phyloP scores from a whole-genome alignment of 2,113 vertebrate species.

The Ailurus styani region DNA sequence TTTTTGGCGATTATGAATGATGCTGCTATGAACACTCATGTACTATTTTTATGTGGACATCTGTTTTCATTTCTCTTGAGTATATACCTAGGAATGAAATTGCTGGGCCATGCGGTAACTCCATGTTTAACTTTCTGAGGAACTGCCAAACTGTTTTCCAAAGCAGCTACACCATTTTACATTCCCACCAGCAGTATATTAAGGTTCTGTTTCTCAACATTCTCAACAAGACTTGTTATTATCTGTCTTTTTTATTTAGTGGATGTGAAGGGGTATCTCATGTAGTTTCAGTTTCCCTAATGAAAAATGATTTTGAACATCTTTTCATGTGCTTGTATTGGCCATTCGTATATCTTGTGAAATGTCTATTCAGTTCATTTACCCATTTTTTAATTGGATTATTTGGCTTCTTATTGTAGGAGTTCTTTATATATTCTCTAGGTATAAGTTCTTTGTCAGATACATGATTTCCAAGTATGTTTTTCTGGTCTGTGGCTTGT shows the following conservation, averaged over 20 bases:
- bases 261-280: neutral
- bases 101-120: neutral
- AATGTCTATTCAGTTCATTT: neutral
- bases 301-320: neutral
- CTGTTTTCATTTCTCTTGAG: slow-evolving; percentile 25
- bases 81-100: neutral
- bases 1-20: neutral
- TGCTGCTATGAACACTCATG: neutral
- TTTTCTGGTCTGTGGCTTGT: neutral
- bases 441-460: neutral
- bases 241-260: neutral
- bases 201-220: neutral
- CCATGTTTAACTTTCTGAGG: neutral
- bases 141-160: neutral
- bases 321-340: neutral
- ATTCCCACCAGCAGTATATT: neutral
- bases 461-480: neutral
- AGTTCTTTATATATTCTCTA: neutral
- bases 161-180: neutral
- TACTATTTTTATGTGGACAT: neutral
- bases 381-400: neutral
- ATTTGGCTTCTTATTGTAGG: neutral
- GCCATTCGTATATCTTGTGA: neutral
- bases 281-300: neutral
- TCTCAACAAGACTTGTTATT: neutral